Evolutionary conservation across 1,140 invertebrate genomes (phyloP).

Genomic region (Drosophila gunungcola): DNA sequence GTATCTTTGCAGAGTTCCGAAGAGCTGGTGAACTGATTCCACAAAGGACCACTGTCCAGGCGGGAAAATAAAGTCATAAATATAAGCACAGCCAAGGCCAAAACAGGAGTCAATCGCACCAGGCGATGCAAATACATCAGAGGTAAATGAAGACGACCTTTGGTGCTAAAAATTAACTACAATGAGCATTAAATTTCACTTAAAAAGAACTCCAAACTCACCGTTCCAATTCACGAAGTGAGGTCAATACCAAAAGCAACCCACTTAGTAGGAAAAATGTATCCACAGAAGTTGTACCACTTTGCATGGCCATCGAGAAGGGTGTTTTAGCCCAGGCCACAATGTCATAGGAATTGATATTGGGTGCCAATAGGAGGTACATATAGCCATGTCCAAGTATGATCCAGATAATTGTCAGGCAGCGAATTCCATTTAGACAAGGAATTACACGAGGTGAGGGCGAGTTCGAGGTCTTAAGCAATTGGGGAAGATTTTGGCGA

Average conservation of each 20-base stretch:
- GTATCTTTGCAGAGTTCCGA: slow-evolving; percentile 57
- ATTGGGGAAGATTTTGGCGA: slow-evolving; percentile 53
- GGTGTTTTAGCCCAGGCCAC: slow-evolving; percentile 82
- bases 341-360: slow-evolving; percentile 47
- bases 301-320: slow-evolving; percentile 87
- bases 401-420: slow-evolving; percentile 89
- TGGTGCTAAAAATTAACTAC: slow-evolving; percentile 5
- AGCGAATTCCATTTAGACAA: slow-evolving; percentile 87
- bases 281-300: slow-evolving; percentile 88
- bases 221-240: slow-evolving; percentile 88
- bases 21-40: slow-evolving; percentile 61
- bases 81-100: slow-evolving; percentile 69
- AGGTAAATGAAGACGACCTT: slow-evolving; percentile 63
- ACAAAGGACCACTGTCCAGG: slow-evolving; percentile 70
- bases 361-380: slow-evolving; percentile 57
- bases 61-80: slow-evolving; percentile 66
- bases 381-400: slow-evolving; percentile 87
- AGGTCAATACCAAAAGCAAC: slow-evolving; percentile 88
- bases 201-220: slow-evolving; percentile 9
- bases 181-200: neutral
- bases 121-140: slow-evolving; percentile 81
- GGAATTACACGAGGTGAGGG: slow-evolving; percentile 70
- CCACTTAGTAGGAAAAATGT: slow-evolving; percentile 90
- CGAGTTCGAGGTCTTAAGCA: slow-evolving; percentile 23
- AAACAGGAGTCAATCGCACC: slow-evolving; percentile 71